Evolutionary conservation across 1,140 invertebrate genomes (phyloP), one percentile per base, ranked within the genome.

Genomic region (Carcinoscorpius rotundicauda): DNA sequence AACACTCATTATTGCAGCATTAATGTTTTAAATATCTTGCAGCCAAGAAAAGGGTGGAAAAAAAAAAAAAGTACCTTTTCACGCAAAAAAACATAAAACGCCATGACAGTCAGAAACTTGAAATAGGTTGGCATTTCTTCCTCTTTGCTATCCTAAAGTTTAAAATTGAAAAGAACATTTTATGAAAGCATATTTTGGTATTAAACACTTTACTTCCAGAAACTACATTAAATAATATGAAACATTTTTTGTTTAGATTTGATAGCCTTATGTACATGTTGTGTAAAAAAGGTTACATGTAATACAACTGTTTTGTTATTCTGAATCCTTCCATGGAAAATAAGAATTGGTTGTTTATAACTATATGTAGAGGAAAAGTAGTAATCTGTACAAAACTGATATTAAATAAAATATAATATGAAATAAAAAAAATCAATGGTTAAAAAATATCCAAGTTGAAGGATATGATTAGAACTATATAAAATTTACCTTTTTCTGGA

Each of bases 41-140:
- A 29, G 29, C 29, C 29, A 29, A 29, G 29, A 29, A 29, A 29
- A 29, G 29, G 29, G 29, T 29, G n/a, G 53, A 0, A 55, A 55
- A 55, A 6, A 55, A 55, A n/a, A 8, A 55, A n/a, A 8, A 55
- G n/a, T 5, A 95, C 85, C 68, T 91, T 84, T 74, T 94, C 87
- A 62, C 85, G 77, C 0, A 93, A 59, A 76, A 99, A 98, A 4
- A 97, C 78, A 72, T 95, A 84, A 70, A 96, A 90, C 10, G 91
- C 89, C 79, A 99, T 80, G 10, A 98, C 80, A 0, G 95, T 98
- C 0, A 98, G 77, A 75, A 98, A 98, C 64, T 87, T 84, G 78
- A 99, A 99, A 77, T 97, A 99, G 6, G 84, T 79, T 3, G 97
- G 97, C 87, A 97, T 91, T 3, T 69, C 50, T 48, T 66, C 71